Percentiles rank a stretch among this genome's conserved stretches.
Conservation (phyloP, 1,140 invertebrate species). For the Aphaenogaster floridana region DNA sequence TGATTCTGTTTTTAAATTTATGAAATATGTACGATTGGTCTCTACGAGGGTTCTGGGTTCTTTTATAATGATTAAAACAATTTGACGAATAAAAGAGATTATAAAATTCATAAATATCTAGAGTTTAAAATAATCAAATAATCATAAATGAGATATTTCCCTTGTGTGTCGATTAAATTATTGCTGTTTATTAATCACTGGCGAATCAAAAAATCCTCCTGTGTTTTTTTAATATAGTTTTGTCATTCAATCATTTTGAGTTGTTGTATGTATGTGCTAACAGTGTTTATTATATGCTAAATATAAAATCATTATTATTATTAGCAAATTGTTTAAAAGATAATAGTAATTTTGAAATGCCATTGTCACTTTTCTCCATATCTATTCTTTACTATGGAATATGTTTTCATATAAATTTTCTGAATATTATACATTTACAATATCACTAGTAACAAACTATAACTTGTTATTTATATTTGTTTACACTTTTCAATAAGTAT, state of each 20-base stretch:
- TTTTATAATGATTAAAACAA: constrained; percentile 10
- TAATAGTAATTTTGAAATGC: background rate
- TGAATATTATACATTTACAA: constrained; percentile 1
- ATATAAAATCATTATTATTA: background rate
- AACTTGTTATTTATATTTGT: background rate
- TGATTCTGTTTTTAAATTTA: background rate
- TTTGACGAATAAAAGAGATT: background rate
- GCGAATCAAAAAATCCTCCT: too few species aligned
- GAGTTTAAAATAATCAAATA: background rate
- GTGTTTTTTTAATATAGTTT: background rate
- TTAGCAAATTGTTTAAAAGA: background rate
- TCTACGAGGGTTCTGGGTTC: background rate
- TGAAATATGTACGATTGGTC: background rate
- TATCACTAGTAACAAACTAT: background rate
- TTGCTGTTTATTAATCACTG: too few species aligned
- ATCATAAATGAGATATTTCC: background rate
- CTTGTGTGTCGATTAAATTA: background rate
- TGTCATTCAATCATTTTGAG: background rate
- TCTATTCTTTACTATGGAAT: too few species aligned
- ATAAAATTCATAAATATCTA: background rate
- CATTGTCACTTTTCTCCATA: background rate
- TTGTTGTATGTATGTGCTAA: background rate
- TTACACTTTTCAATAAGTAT: background rate
- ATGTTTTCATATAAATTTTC: background rate
- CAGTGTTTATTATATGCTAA: background rate